phyloP scores from a whole-genome alignment of 1,140 invertebrate species.

The Calliphora vicina region DNA sequence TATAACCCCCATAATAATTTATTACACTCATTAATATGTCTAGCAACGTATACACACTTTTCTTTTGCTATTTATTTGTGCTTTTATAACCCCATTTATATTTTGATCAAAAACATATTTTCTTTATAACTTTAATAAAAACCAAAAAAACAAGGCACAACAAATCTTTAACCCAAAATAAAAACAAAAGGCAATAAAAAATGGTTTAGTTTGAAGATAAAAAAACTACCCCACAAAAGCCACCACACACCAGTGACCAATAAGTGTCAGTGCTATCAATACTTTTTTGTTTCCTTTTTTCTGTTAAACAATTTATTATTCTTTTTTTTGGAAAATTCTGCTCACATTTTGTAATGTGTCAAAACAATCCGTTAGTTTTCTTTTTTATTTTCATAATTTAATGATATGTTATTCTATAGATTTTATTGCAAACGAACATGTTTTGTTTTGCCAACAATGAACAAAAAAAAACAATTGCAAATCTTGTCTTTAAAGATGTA shows the following conservation, averaged over 20 bases:
- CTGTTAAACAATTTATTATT: neutral
- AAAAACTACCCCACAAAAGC: neutral
- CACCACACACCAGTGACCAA: neutral
- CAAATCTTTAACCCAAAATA: neutral
- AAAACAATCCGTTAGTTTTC: neutral
- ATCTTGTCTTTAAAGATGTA: neutral
- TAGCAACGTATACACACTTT: neutral
- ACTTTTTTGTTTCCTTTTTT: neutral
- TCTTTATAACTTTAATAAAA: conserved; percentile 2
- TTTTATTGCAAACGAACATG: neutral
- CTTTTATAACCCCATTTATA: conserved; percentile 1
- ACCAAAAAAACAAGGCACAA: neutral
- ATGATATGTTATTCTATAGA: neutral
- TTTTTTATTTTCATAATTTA: neutral
- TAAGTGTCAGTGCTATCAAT: neutral
- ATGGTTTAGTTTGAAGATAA: neutral
- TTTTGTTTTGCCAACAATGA: neutral
- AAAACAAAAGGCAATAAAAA: neutral
- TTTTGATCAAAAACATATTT: conserved; percentile 2
- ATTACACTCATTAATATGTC: neutral
- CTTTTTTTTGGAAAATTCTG: neutral
- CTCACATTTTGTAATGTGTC: neutral
- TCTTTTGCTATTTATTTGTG: too few species aligned
- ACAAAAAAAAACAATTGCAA: neutral
- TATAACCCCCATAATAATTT: conserved; percentile 1